Conservation (phyloP, 2,888 invertebrate genomes). For the Caenorhabditis uteleia region DNA sequence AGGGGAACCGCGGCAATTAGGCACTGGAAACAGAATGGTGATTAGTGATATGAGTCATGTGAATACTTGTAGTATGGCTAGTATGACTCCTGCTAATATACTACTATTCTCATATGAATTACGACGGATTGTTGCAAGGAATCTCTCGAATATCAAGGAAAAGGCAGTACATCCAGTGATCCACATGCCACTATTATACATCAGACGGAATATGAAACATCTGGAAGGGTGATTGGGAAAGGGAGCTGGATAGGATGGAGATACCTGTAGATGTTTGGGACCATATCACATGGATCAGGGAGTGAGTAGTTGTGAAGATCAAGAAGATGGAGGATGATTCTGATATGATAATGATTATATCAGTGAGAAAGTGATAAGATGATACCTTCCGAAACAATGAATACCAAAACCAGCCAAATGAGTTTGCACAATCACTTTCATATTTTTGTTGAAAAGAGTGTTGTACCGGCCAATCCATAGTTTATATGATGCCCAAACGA, state of each 20-base stretch:
- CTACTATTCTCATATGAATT: slow-evolving; percentile 11
- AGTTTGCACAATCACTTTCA: slow-evolving; percentile 8
- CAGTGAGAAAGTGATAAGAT: too few species aligned
- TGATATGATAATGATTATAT: slow-evolving; percentile 5
- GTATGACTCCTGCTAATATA: slow-evolving; percentile 4
- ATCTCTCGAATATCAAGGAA: slow-evolving; percentile 11
- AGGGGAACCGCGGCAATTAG: slow-evolving; percentile 12
- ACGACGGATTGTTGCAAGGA: slow-evolving; percentile 5
- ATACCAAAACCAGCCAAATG: slow-evolving; percentile 17
- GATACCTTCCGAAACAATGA: slow-evolving; percentile 12
- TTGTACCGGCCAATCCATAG: slow-evolving; percentile 3
- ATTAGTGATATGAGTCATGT: background rate
- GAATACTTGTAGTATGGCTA: slow-evolving; percentile 2
- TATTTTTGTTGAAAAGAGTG: slow-evolving; percentile 7
- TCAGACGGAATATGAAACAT: slow-evolving; percentile 24
- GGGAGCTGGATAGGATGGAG: background rate
- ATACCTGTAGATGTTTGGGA: slow-evolving; percentile 19
- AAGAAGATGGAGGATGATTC: slow-evolving; percentile 13
- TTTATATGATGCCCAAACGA: slow-evolving; percentile 8
- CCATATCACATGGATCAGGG: slow-evolving; percentile 14
- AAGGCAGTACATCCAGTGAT: slow-evolving; percentile 11
- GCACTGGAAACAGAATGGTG: slow-evolving; percentile 1
- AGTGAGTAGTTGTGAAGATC: slow-evolving; percentile 22
- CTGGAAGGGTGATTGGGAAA: slow-evolving; percentile 1
- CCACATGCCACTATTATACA: slow-evolving; percentile 26